phyloP scores from a whole-genome alignment of 2,797 vertebrate genomes.

The Ambastaia sidthimunki region DNA sequence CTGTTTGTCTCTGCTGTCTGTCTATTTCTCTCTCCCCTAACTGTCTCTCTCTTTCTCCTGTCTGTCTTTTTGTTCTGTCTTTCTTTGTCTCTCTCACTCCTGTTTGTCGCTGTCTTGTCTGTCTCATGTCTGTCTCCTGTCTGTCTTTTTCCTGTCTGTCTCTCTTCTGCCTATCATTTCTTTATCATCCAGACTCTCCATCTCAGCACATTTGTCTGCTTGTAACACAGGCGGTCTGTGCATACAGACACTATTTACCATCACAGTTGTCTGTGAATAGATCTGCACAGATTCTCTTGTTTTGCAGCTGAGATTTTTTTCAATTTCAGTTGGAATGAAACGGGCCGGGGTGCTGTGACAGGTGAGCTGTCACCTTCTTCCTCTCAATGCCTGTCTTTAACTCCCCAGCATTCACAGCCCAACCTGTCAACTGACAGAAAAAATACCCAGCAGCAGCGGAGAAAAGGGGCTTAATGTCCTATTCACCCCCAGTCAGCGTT shows the following conservation, averaged over 20 bases:
- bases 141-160: constrained; percentile 9
- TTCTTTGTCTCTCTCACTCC: constrained; percentile 28
- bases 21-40: background rate
- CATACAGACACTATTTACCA: constrained; percentile 43
- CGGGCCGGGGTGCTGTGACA: constrained; percentile 86
- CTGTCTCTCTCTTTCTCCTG: constrained; percentile 6
- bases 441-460: constrained; percentile 88
- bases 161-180: constrained; percentile 15
- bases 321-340: constrained; percentile 87
- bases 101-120: constrained; percentile 28
- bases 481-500: constrained; percentile 90
- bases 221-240: constrained; percentile 77
- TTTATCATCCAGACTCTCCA: constrained; percentile 29
- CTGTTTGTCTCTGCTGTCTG: constrained; percentile 22
- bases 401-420: constrained; percentile 84
- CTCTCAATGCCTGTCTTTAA: constrained; percentile 85
- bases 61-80: constrained; percentile 12
- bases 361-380: constrained; percentile 88
- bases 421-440: constrained; percentile 90
- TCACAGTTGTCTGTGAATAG: constrained; percentile 79
- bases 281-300: constrained; percentile 79
- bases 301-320: constrained; percentile 82
- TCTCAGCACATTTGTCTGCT: constrained; percentile 81
- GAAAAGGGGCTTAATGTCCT: constrained; percentile 96
- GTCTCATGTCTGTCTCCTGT: constrained; percentile 24